These are phyloP conservation scores for Semotilus atromaculatus DNA, from an alignment of 2,797 vertebrate genomes.

Conservation along the genomic window DNA sequence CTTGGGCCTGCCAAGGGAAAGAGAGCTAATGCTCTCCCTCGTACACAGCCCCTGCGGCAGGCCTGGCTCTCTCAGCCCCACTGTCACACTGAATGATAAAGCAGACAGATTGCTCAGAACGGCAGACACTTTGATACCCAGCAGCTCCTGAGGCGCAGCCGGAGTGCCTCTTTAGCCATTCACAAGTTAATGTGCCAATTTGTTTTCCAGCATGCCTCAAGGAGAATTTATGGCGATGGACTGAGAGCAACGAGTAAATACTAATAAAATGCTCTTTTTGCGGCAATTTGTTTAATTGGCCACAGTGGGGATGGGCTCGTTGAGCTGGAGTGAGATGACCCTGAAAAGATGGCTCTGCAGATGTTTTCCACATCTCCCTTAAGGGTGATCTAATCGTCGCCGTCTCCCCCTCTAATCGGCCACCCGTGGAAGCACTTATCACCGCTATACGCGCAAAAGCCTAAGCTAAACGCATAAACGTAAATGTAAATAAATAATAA, in stretches of 20 bases:
- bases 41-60: constrained; percentile 65
- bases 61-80: constrained; percentile 68
- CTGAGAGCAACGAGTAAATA: constrained; percentile 86
- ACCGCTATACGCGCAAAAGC: not conserved
- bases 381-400: constrained; percentile 53
- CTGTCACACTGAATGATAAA: constrained; percentile 86
- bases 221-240: constrained; percentile 85
- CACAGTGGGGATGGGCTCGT: constrained; percentile 83
- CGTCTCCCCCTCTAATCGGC: constrained; percentile 33
- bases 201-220: constrained; percentile 81
- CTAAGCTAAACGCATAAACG: constrained; percentile 26
- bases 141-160: constrained; percentile 80
- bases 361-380: constrained; percentile 66
- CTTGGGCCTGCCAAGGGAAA: constrained; percentile 77
- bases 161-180: constrained; percentile 79
- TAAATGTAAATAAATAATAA: not conserved
- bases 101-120: constrained; percentile 84
- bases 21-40: constrained; percentile 76
- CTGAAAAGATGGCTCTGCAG: constrained; percentile 68
- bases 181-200: constrained; percentile 85
- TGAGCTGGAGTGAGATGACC: constrained; percentile 65
- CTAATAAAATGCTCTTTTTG: constrained; percentile 94
- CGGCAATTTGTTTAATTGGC: constrained; percentile 94
- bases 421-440: constrained; percentile 39
- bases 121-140: constrained; percentile 82